Evolutionary conservation across 1,140 invertebrate species (phyloP), one percentile per base, ranked within the genome.

Genomic region (Drosophila jambulina): DNA sequence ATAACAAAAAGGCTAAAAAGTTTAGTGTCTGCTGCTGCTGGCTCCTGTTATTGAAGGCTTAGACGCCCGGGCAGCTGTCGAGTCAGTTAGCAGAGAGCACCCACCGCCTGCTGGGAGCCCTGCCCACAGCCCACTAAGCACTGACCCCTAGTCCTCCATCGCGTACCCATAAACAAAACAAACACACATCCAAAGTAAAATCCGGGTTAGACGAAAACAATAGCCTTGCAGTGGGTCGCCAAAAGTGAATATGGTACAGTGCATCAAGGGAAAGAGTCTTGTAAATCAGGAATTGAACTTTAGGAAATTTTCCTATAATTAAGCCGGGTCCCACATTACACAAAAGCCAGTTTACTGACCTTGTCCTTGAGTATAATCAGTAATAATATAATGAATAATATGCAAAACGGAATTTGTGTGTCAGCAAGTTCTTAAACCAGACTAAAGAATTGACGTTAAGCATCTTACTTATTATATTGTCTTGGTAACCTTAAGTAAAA

Each of bases 1-100:
- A 78, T 75, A 78, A 67, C 81, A 85, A 88, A 88, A 88, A 90
- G 85, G 83, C 85, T 88, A 86, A 83, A 87, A 87, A 82, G 78
- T 78, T 84, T 83, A 78, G 45, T 61, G 70, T 74, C 56, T 54
- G 60, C 60, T 59, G 76, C 38, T 53, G 78, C 23, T 60, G 65
- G 70, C 70, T 72, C 48, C 86, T 90, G 85, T 62, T 81, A 88
- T 88, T 88, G 85, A 88, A 88, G 85, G 85, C 85, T 90, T 88
- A 82, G 80, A 72, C 83, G 80, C 77, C 36, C 79, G 43, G 81
- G 45, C 81, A 71, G 76, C 64, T 70, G 61, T 45, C 69, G 67
- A 82, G 81, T 84, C 80, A 77, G 77, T 67, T 80, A 76, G 77
- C 51, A 76, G 61, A 61, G 54, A 80, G 77, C 51, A 54, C 64